phyloP scores from a whole-genome alignment of 2,797 vertebrate species.

The Onychomys arenicola region DNA sequence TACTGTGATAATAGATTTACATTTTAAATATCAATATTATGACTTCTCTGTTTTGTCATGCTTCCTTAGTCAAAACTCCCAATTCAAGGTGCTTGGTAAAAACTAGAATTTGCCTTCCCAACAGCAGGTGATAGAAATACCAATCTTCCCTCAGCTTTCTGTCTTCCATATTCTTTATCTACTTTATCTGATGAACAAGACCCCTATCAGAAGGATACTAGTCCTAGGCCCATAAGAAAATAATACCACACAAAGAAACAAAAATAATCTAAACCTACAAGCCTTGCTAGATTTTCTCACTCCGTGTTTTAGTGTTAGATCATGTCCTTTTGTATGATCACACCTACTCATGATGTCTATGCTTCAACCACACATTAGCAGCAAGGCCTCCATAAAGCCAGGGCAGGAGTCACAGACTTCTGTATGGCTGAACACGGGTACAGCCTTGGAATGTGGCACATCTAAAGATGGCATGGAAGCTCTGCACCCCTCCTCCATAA shows the following conservation, averaged over 20 bases:
- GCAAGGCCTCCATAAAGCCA: neutral
- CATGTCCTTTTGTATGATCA: neutral
- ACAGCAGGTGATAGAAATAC: neutral
- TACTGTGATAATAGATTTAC: neutral
- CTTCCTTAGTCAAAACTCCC: neutral
- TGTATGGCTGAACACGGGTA: neutral
- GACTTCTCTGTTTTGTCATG: neutral
- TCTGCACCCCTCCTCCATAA: neutral
- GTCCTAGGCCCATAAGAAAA: neutral
- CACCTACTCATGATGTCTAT: neutral
- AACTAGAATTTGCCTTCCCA: neutral
- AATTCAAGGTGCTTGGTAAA: neutral
- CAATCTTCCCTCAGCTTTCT: neutral
- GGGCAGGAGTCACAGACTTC: neutral
- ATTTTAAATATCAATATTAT: neutral
- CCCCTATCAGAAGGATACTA: neutral
- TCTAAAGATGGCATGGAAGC: neutral
- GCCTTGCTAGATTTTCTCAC: neutral
- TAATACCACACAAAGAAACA: neutral
- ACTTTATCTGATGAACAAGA: neutral
- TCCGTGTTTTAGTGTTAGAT: neutral
- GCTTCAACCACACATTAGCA: neutral
- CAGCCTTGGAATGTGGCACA: neutral
- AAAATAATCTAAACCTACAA: neutral
- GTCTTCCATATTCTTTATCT: neutral